Conservation (phyloP, 1,140 invertebrate genomes). For the Eupristina koningsbergeri region DNA sequence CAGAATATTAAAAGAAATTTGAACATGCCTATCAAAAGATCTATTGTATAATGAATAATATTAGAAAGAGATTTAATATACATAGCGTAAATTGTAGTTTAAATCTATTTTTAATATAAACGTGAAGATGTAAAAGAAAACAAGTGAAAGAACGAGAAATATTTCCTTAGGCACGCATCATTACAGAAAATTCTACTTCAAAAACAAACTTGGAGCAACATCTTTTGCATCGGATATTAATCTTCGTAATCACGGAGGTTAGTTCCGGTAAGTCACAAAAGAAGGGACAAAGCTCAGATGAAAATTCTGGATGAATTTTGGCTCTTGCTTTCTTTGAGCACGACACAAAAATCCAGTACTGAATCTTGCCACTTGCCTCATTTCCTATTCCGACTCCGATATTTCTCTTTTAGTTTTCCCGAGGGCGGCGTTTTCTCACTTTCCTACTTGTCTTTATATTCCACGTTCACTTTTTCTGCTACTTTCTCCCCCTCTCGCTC, state of each 20-base stretch:
- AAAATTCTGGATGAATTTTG: background rate
- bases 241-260: no score
- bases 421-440: background rate
- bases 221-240: background rate
- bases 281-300: background rate
- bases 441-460: background rate
- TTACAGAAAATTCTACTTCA: background rate
- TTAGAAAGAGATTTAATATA: no score
- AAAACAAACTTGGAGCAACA: background rate
- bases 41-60: no score
- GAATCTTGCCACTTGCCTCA: background rate
- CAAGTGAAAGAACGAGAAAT: background rate
- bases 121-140: background rate
- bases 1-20: no score
- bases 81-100: no score
- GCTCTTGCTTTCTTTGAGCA: background rate
- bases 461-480: background rate
- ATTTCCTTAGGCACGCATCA: background rate
- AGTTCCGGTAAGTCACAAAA: background rate
- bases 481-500: background rate
- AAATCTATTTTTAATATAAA: no score
- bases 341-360: conserved; percentile 12
- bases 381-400: background rate
- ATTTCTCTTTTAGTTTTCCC: background rate
- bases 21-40: no score